Conservation (phyloP, 2,113 vertebrate genomes). For the Podiceps cristatus region DNA sequence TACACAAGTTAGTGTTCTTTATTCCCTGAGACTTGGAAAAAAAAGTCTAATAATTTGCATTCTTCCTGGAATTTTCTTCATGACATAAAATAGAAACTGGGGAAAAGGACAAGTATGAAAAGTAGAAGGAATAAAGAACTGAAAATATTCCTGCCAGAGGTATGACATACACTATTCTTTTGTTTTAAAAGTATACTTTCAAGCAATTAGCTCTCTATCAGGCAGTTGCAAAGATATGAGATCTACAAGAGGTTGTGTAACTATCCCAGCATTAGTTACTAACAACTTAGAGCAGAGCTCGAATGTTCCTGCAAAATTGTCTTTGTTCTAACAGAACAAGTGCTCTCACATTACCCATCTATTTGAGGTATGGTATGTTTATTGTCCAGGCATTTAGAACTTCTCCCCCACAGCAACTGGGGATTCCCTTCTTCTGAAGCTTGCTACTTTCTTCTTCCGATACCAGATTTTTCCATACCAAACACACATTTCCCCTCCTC, state of each 20-base stretch:
- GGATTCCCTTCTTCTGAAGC: background rate
- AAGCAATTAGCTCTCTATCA: background rate
- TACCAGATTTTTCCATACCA: background rate
- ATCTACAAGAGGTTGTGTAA: background rate
- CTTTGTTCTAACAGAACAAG: background rate
- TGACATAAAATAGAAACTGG: background rate
- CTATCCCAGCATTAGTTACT: background rate
- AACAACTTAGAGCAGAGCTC: background rate
- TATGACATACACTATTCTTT: background rate
- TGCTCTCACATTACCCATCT: background rate
- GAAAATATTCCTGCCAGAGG: background rate
- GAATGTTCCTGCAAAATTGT: background rate
- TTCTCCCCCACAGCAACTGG: background rate
- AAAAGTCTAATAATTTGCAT: background rate
- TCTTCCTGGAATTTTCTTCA: background rate
- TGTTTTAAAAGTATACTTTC: background rate
- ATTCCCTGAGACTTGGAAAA: background rate
- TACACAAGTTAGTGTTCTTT: background rate
- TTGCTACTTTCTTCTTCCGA: background rate
- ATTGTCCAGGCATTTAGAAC: background rate
- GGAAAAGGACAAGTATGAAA: background rate
- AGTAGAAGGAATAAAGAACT: background rate
- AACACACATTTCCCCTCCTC: background rate
- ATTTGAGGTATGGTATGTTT: background rate
- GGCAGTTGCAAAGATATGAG: background rate